Percentiles rank a stretch among this genome's conserved stretches.
Conservation (phyloP, 2,113 vertebrate genomes). For the Anoura caudifer region DNA sequence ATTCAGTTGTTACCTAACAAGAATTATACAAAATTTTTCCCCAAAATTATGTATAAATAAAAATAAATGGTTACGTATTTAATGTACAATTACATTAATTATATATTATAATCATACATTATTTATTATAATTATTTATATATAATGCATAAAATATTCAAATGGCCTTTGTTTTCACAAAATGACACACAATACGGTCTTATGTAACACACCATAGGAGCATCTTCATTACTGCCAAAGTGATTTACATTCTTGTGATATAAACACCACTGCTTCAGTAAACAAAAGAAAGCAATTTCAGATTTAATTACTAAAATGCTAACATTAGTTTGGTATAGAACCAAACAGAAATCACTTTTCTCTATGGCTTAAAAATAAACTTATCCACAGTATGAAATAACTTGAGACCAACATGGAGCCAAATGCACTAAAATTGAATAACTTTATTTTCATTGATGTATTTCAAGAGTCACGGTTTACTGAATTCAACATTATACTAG, state of each 20-base stretch:
- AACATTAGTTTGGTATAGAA: conserved; percentile 30
- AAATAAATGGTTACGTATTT: background rate
- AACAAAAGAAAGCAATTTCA: conserved; percentile 51
- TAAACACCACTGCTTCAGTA: conserved; percentile 33
- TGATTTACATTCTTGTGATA: conserved; percentile 7
- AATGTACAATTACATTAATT: background rate
- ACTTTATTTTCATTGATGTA: background rate
- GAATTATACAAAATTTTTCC: background rate
- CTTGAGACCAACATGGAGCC: background rate
- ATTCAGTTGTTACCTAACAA: background rate
- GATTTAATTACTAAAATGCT: conserved; percentile 61
- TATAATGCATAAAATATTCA: background rate
- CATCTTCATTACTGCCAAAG: conserved; percentile 24
- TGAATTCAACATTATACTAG: background rate
- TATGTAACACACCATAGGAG: background rate
- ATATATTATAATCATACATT: background rate
- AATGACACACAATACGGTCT: background rate
- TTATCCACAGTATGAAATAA: background rate
- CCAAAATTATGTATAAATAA: background rate
- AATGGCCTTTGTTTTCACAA: background rate
- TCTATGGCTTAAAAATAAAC: conserved; percentile 26
- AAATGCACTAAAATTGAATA: background rate
- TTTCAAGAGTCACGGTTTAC: background rate
- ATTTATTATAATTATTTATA: background rate
- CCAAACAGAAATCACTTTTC: conserved; percentile 37